Base-by-base conservation (phyloP, 2,113 vertebrate genomes). In the Nibea coibor region DNA sequence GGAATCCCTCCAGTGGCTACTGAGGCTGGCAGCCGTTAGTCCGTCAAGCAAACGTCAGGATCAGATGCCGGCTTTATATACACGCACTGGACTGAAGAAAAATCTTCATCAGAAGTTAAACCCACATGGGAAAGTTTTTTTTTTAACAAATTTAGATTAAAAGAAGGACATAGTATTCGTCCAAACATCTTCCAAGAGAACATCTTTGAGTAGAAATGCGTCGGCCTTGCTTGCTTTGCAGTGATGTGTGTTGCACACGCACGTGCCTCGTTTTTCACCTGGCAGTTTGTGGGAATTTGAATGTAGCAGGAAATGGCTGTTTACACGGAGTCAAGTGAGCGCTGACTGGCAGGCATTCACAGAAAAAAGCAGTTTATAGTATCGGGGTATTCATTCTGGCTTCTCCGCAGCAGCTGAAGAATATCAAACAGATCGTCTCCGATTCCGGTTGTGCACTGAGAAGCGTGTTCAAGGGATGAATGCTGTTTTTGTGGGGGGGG, bases 331-430 rank as follows among this genome's bases (percentile, higher is more conserved):
- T n/a, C 48, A 59, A 63, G 43, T 54, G 58, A 45, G 67, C 81
- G 67, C 58, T 54, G 67, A 80, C 67, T 59, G 66, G 85, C 62
- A 74, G 72, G 54, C 20, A 61, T 59, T 72, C 72, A 64, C 50
- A 72, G 24, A 26, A 79, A 79, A 87, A 14, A 76, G 47, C 45
- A 43, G 71, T 83, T 89, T 68, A 58, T 80, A 80, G 75, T 48
- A 85, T 68, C 68, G 73, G 48, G 53, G 22, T 75, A 39, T 78
- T 72, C 70, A 76, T 70, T 56, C 63, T 61, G 72, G 64, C 64
- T 77, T 69, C 70, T 84, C 59, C 57, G 70, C 64, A 77, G 84
- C 73, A 69, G 74, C 65, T 64, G 20, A 54, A 53, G 77, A 82
- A 83, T 66, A 86, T 69, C 69, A 87, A 87, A 72, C 48, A 68